Evolutionary conservation across 2,113 vertebrate genomes (phyloP).

Genomic region (Lophotis ruficrista): DNA sequence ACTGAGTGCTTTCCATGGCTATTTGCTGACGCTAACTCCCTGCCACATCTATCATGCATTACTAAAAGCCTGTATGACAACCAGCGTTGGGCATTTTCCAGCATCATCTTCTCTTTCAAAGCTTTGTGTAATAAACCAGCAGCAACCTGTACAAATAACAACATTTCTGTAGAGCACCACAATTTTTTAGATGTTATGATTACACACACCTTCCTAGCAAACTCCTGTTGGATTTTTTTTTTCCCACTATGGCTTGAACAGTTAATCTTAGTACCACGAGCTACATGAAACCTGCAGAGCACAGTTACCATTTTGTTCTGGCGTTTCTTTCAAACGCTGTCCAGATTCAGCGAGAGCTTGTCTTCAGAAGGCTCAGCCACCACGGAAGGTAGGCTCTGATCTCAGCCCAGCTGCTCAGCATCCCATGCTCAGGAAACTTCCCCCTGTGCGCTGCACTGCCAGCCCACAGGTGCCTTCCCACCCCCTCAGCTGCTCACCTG

Average conservation of each 20-base stretch:
- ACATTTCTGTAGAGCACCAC: neutral
- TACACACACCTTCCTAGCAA: neutral
- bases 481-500: neutral
- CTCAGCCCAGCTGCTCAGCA: neutral
- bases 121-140: neutral
- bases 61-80: neutral
- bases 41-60: neutral
- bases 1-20: neutral
- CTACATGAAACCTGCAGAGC: neutral
- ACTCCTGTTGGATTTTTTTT: neutral
- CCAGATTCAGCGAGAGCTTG: neutral
- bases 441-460: neutral
- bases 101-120: neutral
- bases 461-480: neutral
- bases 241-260: neutral
- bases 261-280: neutral
- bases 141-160: neutral
- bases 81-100: neutral
- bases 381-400: rapidly evolving
- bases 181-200: neutral
- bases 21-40: neutral
- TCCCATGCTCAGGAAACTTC: neutral
- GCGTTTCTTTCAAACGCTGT: neutral
- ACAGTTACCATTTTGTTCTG: neutral
- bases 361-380: neutral